Percentiles rank a stretch among this genome's conserved stretches.
Evolutionary conservation across 2,888 invertebrate genomes (phyloP).

Genomic region (Carcina quercana): DNA sequence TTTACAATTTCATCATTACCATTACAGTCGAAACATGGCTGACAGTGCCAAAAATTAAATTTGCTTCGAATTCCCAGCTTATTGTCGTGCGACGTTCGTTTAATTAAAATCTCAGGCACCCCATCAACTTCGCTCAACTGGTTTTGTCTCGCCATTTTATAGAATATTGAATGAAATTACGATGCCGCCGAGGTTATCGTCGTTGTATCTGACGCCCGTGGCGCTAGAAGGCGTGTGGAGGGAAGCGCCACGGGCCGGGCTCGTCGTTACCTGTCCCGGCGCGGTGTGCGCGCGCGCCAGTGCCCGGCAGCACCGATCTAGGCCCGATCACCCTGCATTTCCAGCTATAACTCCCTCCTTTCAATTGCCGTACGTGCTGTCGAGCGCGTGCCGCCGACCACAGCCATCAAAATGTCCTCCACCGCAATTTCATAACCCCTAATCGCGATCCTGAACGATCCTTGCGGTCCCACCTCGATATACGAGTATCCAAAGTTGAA

Average conservation of each 20-base stretch:
- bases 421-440: slow-evolving; percentile 55
- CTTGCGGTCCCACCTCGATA: slow-evolving; percentile 29
- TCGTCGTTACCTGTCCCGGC: slow-evolving; percentile 34
- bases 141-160: slow-evolving; percentile 1
- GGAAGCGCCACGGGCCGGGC: slow-evolving; percentile 30
- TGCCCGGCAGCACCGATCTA: slow-evolving; percentile 51
- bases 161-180: slow-evolving; percentile 15
- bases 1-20: too few relatives aligned
- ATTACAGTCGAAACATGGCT: too few relatives aligned
- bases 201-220: slow-evolving; percentile 18
- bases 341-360: slow-evolving; percentile 59
- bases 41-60: too few relatives aligned
- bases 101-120: slow-evolving; percentile 18
- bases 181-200: slow-evolving; percentile 19
- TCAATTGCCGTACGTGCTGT: slow-evolving; percentile 61
- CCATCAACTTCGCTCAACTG: neutral
- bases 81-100: slow-evolving; percentile 25
- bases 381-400: slow-evolving; percentile 57
- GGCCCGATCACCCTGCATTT: slow-evolving; percentile 52
- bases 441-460: slow-evolving; percentile 21
- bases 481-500: slow-evolving; percentile 31
- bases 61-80: too few relatives aligned
- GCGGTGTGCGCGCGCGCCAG: slow-evolving; percentile 40
- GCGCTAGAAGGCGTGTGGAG: slow-evolving; percentile 34
- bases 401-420: slow-evolving; percentile 33